Base-by-base conservation (phyloP, 2,113 vertebrate species). In the Riparia riparia region DNA sequence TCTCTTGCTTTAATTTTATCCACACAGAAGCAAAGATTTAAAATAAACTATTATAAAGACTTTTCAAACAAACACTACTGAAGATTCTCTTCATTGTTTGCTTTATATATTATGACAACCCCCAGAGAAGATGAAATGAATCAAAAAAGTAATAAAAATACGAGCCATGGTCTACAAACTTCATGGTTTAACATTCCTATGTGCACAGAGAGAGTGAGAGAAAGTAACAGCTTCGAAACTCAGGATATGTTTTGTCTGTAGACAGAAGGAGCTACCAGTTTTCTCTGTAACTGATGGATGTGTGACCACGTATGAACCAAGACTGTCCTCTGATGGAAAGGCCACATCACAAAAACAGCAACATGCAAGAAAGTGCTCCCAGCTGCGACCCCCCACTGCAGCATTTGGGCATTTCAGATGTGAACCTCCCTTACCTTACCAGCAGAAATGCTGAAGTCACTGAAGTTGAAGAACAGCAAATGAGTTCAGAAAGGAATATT, bases 1-100 rank as follows among this genome's bases (percentile, higher is more conserved):
- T 69, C 32, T 90, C 77, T 89, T 84, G 31, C 25, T 92, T 96
- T 92, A 91, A 86, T 92, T 92, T 90, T 68, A 76, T 53, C 34
- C 79, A 45, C 58, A 78, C 8, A 93, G 56, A 63, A 25, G 25
- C 42, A 84, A 83, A 66, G 14, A 78, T 68, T 92, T 93, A 42
- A 93, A 95, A 76, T 44, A 72, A 86, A 85, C 31, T 41, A 68
- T 29, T 89, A 69, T 6, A 89, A 89, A 92, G 83, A 16, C 29
- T 94, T 89, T 91, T 79, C 44, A 90, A 87, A 93, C 25, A 91
- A 57, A 86, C 16, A 37, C 20, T 31, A 26, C 14, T 45, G 68
- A 92, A 89, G 25, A 92, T 63, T 74, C 28, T 7, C 37, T 74
- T 77, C 45, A n/a, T 9, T 81, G 32, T 31, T 77, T 70, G 17